Percentiles rank a stretch among this genome's conserved stretches.
Evolutionary conservation across 2,888 invertebrate species (phyloP).

Genomic region (Proisotoma minuta): DNA sequence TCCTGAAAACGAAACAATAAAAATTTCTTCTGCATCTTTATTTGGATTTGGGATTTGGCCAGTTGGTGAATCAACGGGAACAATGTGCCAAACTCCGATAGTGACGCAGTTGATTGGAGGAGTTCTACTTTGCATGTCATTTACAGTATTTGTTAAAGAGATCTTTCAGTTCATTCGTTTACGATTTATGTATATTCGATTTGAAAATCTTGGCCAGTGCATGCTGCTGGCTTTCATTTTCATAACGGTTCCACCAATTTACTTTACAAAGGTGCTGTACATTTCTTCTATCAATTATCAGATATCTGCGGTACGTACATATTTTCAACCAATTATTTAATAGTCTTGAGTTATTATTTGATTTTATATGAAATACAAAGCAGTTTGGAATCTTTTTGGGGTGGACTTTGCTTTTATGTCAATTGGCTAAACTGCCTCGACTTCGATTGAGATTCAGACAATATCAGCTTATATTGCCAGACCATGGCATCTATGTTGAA

Average conservation of each 20-base stretch:
- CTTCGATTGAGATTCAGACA: conserved; percentile 14
- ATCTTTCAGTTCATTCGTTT: conserved; percentile 29
- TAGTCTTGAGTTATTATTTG: not conserved
- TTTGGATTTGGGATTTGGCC: not conserved
- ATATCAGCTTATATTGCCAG: conserved; percentile 22
- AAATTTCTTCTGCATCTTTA: no score
- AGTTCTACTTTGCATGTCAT: conserved; percentile 18
- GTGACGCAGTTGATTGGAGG: conserved; percentile 1
- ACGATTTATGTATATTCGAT: conserved; percentile 13
- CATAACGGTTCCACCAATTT: conserved; percentile 25
- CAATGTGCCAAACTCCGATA: not conserved
- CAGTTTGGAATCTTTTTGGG: conserved; percentile 37
- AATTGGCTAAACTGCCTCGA: conserved; percentile 33
- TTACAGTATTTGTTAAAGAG: conserved; percentile 26
- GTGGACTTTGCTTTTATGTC: conserved; percentile 33
- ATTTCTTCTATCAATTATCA: conserved; percentile 27
- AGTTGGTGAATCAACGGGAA: not conserved
- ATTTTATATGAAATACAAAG: not conserved
- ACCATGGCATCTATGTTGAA: conserved; percentile 36
- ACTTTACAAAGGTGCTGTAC: not conserved
- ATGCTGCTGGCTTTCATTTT: conserved; percentile 29
- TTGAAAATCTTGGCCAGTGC: conserved; percentile 35
- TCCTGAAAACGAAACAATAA: not conserved
- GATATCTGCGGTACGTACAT: conserved; percentile 24
- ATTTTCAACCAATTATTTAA: not conserved